Evolutionary conservation across 2,113 vertebrate species (phyloP).

Genomic region (Pavo muticus): DNA sequence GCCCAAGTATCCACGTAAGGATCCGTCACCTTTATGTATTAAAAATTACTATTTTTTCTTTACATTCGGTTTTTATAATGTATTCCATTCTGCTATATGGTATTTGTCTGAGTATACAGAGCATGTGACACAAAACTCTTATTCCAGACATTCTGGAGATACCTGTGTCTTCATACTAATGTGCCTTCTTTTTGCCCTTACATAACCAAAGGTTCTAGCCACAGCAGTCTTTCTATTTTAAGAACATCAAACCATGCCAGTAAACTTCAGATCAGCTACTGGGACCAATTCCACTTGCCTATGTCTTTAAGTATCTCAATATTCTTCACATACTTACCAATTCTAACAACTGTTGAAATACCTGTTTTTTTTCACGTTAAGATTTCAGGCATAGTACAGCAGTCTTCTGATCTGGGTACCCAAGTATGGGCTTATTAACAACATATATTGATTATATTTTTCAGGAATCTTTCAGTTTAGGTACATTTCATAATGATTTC

Average conservation of each 20-base stretch:
- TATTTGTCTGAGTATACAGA: neutral
- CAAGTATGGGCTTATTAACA: accelerated
- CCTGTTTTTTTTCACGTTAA: neutral
- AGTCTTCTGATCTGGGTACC: neutral
- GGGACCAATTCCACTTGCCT: neutral
- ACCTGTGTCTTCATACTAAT: neutral
- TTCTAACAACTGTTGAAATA: neutral
- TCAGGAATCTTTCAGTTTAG: neutral
- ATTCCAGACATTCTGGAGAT: neutral
- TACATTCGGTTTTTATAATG: neutral
- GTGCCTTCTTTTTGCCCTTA: neutral
- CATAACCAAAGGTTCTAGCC: neutral
- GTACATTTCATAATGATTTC: neutral
- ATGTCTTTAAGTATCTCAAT: neutral
- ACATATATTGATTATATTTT: neutral
- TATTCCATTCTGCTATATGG: neutral
- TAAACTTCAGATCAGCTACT: neutral
- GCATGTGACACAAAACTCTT: neutral
- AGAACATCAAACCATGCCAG: neutral
- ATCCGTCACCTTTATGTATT: neutral
- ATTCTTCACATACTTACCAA: neutral
- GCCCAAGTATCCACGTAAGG: neutral
- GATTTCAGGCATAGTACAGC: neutral
- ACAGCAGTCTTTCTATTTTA: neutral
- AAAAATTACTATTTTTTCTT: neutral